phyloP scores from a whole-genome alignment of 2,888 invertebrate genomes.

The Apodemia duryi region DNA sequence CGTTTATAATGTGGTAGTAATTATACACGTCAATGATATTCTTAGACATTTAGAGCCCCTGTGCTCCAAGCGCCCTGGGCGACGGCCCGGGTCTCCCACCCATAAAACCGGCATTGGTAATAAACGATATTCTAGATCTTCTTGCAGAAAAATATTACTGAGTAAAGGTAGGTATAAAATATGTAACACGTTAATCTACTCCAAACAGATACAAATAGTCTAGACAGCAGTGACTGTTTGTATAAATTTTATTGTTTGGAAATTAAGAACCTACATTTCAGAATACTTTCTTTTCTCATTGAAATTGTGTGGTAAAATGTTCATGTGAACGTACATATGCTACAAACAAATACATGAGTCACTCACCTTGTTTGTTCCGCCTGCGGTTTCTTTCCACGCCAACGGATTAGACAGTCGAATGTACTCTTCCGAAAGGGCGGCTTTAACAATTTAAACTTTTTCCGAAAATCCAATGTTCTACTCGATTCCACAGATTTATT shows the following conservation, averaged over 20 bases:
- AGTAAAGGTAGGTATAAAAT: too few relatives aligned
- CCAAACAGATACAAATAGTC: neutral
- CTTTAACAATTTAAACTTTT: conserved; percentile 60
- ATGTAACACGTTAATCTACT: too few relatives aligned
- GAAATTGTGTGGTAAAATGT: conserved; percentile 4
- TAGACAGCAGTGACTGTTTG: neutral
- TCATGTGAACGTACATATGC: conserved; percentile 4
- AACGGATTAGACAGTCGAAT: conserved; percentile 64
- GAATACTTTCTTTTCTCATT: neutral
- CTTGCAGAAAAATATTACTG: too few relatives aligned
- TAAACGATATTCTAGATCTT: too few relatives aligned
- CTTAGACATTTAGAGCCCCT: too few relatives aligned
- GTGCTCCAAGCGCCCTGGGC: too few relatives aligned
- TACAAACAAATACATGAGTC: conserved; percentile 22
- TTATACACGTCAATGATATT: too few relatives aligned
- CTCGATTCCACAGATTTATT: conserved; percentile 44
- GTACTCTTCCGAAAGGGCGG: conserved; percentile 62
- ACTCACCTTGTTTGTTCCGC: conserved; percentile 58
- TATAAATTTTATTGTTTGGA: neutral
- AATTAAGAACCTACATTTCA: neutral
- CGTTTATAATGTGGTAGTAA: too few relatives aligned
- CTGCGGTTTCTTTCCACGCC: conserved; percentile 62
- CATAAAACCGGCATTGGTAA: too few relatives aligned
- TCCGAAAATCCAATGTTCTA: conserved; percentile 56
- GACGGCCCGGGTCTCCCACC: too few relatives aligned